phyloP scores from a whole-genome alignment of 2,113 vertebrate species.

The Plectropomus leopardus region DNA sequence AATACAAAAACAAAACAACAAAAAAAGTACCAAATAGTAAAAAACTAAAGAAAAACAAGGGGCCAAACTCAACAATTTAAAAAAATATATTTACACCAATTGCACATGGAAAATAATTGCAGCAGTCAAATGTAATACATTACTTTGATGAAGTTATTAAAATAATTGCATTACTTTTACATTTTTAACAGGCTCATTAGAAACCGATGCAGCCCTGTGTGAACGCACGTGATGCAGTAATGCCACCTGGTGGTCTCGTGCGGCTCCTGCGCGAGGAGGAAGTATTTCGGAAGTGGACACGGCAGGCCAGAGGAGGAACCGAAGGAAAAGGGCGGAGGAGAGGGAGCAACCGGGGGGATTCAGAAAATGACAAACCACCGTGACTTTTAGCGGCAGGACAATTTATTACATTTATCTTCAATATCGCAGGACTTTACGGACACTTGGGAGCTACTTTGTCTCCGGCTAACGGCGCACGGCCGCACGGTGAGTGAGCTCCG shows the following conservation, averaged over 20 bases:
- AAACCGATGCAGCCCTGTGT: too few relatives aligned
- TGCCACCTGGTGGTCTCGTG: slow-evolving; percentile 54
- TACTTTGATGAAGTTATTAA: too few relatives aligned
- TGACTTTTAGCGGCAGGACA: not conserved
- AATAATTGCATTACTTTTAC: too few relatives aligned
- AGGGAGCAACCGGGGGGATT: slow-evolving; percentile 36
- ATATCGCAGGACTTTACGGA: not conserved
- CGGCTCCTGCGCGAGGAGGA: slow-evolving; percentile 37
- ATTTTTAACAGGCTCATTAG: too few relatives aligned
- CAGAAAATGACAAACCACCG: slow-evolving; percentile 41
- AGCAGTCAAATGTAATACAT: too few relatives aligned
- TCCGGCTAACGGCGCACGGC: not conserved
- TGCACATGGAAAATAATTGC: too few relatives aligned
- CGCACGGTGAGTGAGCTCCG: slow-evolving; percentile 46
- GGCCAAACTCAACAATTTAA: too few relatives aligned
- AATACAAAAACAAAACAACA: too few relatives aligned
- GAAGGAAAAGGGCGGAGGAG: slow-evolving; percentile 68
- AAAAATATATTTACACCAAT: too few relatives aligned
- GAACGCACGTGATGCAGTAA: not conserved
- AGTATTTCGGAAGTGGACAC: slow-evolving; percentile 70
- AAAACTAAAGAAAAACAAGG: too few relatives aligned
- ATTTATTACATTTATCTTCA: not conserved
- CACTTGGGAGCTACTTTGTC: not conserved
- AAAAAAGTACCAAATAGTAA: too few relatives aligned
- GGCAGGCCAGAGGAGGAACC: slow-evolving; percentile 51